Conservation (phyloP, 2,888 invertebrate genomes). For the Aleiodes leptofemur region DNA sequence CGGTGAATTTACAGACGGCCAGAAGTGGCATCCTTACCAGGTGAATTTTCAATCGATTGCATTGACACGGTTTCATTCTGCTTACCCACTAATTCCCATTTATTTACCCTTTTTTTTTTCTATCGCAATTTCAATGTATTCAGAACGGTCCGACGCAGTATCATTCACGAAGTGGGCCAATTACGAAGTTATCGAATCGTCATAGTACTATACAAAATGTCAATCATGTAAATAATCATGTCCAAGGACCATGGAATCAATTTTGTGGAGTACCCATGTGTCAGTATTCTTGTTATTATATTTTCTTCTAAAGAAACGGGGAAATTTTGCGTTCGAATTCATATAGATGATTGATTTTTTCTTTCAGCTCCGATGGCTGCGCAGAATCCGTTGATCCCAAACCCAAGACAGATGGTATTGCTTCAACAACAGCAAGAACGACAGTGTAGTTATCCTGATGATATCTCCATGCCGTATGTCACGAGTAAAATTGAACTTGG, state of each 20-base stretch:
- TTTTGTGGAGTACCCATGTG: conserved; percentile 70
- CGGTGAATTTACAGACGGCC: conserved; percentile 68
- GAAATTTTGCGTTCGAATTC: not conserved
- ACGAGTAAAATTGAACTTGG: conserved; percentile 65
- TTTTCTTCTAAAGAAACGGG: not conserved
- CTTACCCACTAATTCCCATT: conserved; percentile 14
- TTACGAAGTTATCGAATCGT: conserved; percentile 66
- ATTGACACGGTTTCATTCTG: conserved; percentile 41
- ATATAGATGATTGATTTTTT: conserved; percentile 34
- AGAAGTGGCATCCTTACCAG: conserved; percentile 75
- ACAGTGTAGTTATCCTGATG: conserved; percentile 67
- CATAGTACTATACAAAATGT: conserved; percentile 62
- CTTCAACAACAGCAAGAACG: conserved; percentile 67
- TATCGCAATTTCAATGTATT: not conserved
- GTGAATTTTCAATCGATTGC: conserved; percentile 58
- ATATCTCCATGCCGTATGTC: conserved; percentile 64
- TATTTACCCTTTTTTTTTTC: not conserved
- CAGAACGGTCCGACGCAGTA: conserved; percentile 67
- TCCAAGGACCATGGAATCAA: conserved; percentile 70
- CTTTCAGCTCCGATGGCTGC: conserved; percentile 56
- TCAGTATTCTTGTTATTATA: conserved; percentile 58
- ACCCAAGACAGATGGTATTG: conserved; percentile 70
- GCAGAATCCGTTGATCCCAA: conserved; percentile 65
- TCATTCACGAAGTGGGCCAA: conserved; percentile 65
- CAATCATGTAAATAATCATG: conserved; percentile 59